phyloP scores from a whole-genome alignment of 2,888 invertebrate genomes.

The Anticlea derivata region DNA sequence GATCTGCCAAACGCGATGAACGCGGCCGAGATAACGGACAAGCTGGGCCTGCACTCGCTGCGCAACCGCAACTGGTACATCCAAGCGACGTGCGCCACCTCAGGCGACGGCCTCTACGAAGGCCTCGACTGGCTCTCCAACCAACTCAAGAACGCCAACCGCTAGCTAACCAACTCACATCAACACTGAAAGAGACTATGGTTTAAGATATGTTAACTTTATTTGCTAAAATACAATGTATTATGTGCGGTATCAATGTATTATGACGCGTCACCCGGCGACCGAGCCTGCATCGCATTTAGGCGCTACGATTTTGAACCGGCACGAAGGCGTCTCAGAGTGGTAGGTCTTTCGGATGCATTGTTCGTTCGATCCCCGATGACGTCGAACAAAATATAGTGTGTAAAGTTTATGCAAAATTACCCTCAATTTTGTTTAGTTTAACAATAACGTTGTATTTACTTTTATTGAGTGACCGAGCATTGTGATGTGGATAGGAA shows the following conservation, averaged over 20 bases:
- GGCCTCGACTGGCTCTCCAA: constrained; percentile 99
- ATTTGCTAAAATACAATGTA: constrained; percentile 83
- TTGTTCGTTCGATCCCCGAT: constrained; percentile 70
- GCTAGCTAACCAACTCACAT: constrained; percentile 85
- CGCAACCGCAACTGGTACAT: constrained; percentile 99
- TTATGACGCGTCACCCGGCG: constrained; percentile 70
- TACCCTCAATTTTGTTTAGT: constrained; percentile 69
- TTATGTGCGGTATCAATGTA: constrained; percentile 81
- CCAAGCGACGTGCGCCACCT: constrained; percentile 99
- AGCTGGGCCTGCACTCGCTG: constrained; percentile 98
- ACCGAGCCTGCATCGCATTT: constrained; percentile 65
- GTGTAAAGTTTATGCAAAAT: constrained; percentile 78
- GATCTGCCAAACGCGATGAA: constrained; percentile 99
- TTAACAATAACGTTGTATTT: constrained; percentile 63
- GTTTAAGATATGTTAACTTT: constrained; percentile 84
- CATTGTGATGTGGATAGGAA: constrained; percentile 82
- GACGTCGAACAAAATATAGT: constrained; percentile 80
- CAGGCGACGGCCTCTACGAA: constrained; percentile 99
- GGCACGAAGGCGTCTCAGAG: constrained; percentile 18
- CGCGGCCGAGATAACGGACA: constrained; percentile 99
- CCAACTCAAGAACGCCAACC: constrained; percentile 99
- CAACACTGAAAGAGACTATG: constrained; percentile 82
- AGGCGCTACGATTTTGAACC: constrained; percentile 4
- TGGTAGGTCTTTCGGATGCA: constrained; percentile 46
- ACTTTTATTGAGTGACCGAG: constrained; percentile 69